Percentiles rank a stretch among this genome's conserved stretches.
These are phyloP conservation scores for Drosophila micromelanica DNA, from an alignment of 1,140 invertebrate genomes.

Conservation along the genomic window DNA sequence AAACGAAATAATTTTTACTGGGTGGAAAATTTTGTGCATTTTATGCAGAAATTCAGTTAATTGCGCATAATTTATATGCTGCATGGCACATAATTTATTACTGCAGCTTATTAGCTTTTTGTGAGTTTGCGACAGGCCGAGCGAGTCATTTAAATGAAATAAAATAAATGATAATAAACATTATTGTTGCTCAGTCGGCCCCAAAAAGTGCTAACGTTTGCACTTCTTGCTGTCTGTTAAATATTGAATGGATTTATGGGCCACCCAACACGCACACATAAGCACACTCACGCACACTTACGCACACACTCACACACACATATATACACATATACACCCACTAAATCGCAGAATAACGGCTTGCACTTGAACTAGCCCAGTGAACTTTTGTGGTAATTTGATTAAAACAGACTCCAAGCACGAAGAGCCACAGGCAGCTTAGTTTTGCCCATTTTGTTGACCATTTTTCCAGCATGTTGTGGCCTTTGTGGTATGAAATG, in stretches of 20 bases:
- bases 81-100: conserved; percentile 80
- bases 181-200: conserved; percentile 60
- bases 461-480: conserved; percentile 47
- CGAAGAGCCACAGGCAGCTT: conserved; percentile 32
- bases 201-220: conserved; percentile 71
- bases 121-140: conserved; percentile 32
- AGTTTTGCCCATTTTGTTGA: conserved; percentile 42
- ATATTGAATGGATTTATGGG: conserved; percentile 76
- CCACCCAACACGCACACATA: conserved; percentile 15
- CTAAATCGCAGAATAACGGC: conserved; percentile 49
- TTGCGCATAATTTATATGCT: conserved; percentile 76
- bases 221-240: conserved; percentile 72
- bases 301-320: not conserved
- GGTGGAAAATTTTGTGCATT: conserved; percentile 68
- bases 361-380: conserved; percentile 48
- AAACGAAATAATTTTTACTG: conserved; percentile 50
- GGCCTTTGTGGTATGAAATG: conserved; percentile 27
- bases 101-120: conserved; percentile 78
- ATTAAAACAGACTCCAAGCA: conserved; percentile 60
- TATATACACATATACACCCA: not conserved
- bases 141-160: conserved; percentile 76
- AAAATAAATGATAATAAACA: conserved; percentile 82
- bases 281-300: conserved; percentile 1
- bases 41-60: conserved; percentile 77
- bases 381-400: conserved; percentile 60